Base-by-base conservation (phyloP, 2,888 invertebrate genomes). In the Malthinus seriepunctatus region DNA sequence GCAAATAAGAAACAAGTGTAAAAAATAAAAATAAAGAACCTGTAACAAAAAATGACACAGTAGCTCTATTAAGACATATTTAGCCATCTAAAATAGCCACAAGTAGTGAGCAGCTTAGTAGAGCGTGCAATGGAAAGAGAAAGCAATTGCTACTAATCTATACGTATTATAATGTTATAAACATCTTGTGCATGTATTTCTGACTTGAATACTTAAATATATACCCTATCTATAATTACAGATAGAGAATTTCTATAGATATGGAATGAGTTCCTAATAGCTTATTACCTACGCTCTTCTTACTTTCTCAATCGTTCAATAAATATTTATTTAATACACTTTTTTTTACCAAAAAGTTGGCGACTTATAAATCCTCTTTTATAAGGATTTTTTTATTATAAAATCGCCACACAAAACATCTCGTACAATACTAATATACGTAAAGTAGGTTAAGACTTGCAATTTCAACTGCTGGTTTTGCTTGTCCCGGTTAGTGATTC, bases 91-190 rank as follows among this genome's bases (percentile, higher is more conserved):
- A 60, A 53, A 51, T 53, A 52, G 49, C 52, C 46, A 64, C 68
- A 65, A 65, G 66, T 64, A 66, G 66, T 67, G 66, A 62, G 63
- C 64, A 60, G 64, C 63, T 71, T 71, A 71, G 68, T 70, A 71
- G 71, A 71, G 71, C 71, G 64, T 69, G 67, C 69, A 64, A 69
- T 70, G 70, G 69, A 71, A 71, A 71, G 71, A 71, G 71, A 71
- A 71, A 71, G 71, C 71, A 71, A 69, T 71, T 67, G 63, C 62
- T 63, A 66, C 64, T 67, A 42, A 64, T 62, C 12, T 15, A 12
- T 51, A 64, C 60, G 56, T 50, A 44, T 42, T 56, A 56, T 48
- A 57, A 57, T 42, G 58, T 65, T 42, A 64, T 63, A 63, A 60
- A 65, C 63, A 67, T 66, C 63, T 65, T 63, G 57, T 62, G 60